These are phyloP conservation scores for Sebastes trivittatus DNA, from an alignment of 2,797 vertebrate species.

Conservation along the genomic window DNA sequence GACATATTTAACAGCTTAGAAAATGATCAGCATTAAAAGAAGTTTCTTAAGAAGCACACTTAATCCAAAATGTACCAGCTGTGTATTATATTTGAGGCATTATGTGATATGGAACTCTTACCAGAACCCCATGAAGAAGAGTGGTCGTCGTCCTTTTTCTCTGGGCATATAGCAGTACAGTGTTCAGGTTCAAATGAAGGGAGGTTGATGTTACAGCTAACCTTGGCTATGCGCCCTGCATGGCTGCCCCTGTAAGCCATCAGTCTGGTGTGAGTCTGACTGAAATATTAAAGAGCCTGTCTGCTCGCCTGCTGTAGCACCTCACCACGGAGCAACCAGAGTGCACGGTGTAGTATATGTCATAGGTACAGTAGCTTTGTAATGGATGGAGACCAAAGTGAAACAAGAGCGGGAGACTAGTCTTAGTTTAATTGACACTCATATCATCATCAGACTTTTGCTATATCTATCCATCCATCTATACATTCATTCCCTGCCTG, in stretches of 20 bases:
- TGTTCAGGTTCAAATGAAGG: constrained; percentile 62
- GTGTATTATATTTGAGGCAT: constrained; percentile 21
- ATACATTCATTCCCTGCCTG: constrained; percentile 19
- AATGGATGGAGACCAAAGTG: constrained; percentile 38
- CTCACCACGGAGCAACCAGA: constrained; percentile 8
- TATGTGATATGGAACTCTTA: constrained; percentile 12
- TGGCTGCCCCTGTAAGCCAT: constrained; percentile 74
- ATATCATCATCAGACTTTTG: constrained; percentile 31
- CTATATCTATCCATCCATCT: constrained; percentile 23
- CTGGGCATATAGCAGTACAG: constrained; percentile 16
- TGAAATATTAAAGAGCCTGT: constrained; percentile 74
- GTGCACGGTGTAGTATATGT: constrained; percentile 14
- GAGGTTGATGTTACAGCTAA: constrained; percentile 70
- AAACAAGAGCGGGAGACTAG: constrained; percentile 28
- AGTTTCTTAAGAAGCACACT: neutral
- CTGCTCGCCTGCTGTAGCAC: constrained; percentile 34
- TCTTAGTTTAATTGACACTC: constrained; percentile 43
- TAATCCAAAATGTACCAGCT: constrained; percentile 10
- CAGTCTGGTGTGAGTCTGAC: constrained; percentile 71
- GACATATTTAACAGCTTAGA: constrained; percentile 4
- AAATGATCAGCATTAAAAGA: neutral
- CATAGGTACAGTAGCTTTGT: constrained; percentile 30
- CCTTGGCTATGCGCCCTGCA: constrained; percentile 70
- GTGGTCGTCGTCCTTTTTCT: constrained; percentile 1
- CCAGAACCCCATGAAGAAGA: neutral